Conservation (phyloP, 2,888 invertebrate genomes). For the Trichacis sp. region DNA sequence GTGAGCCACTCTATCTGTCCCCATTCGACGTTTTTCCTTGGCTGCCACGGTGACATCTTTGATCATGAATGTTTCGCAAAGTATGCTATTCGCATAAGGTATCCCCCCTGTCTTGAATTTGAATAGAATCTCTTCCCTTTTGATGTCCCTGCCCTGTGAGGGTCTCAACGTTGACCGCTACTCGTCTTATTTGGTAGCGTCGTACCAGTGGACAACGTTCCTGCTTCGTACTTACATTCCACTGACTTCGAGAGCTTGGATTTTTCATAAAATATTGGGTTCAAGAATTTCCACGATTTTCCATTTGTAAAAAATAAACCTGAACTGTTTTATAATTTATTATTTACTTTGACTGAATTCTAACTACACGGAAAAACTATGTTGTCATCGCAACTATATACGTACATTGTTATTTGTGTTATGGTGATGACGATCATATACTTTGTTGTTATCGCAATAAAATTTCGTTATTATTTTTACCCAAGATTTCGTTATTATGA, state of each 20-base stretch:
- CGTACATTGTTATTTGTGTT: too few relatives aligned
- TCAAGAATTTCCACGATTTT: neutral
- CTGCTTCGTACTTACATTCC: conserved; percentile 29
- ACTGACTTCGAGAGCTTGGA: conserved; percentile 16
- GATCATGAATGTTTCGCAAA: conserved; percentile 59
- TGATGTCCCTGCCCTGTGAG: conserved; percentile 54
- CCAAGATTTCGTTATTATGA: too few relatives aligned
- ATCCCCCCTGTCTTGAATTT: conserved; percentile 56
- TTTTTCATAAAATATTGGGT: conserved; percentile 15
- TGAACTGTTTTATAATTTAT: too few relatives aligned
- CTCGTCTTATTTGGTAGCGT: conserved; percentile 28
- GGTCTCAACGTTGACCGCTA: conserved; percentile 47
- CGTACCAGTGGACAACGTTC: conserved; percentile 25
- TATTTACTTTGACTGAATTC: too few relatives aligned
- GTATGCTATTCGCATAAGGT: conserved; percentile 47
- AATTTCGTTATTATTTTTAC: too few relatives aligned
- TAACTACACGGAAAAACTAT: too few relatives aligned
- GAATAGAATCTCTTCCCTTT: conserved; percentile 60
- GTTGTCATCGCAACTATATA: too few relatives aligned
- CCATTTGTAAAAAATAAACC: too few relatives aligned
- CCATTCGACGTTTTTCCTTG: conserved; percentile 41
- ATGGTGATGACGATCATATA: too few relatives aligned
- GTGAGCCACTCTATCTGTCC: conserved; percentile 38
- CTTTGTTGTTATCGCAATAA: too few relatives aligned
- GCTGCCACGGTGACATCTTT: conserved; percentile 61